Base-by-base conservation (phyloP, 2,113 vertebrate species). In the Vulpes vulpes region DNA sequence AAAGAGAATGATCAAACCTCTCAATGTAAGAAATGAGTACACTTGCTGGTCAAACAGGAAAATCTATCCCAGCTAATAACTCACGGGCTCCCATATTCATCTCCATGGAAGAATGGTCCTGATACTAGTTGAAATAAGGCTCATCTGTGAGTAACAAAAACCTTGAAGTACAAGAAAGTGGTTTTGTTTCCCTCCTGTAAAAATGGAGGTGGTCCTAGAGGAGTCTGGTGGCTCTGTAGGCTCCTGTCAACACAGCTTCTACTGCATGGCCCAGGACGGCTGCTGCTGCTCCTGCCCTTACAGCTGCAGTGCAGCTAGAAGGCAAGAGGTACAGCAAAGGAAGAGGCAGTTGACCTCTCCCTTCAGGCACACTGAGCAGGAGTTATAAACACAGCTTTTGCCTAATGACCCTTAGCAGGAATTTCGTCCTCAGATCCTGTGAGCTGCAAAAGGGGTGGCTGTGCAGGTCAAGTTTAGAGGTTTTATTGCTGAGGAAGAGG, bases 361-460 rank as follows among this genome's bases (percentile, higher is more conserved):
- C 23, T 76, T 95, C n/a, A 71, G 69, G 14, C n/a, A 55, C 27
- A 43, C 11, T 80, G 65, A 49, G 6, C 43, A 80, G 59, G 67
- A 95, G 76, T 88, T 90, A 53, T 81, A 86, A 93, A 71, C 57
- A 11, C 15, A 83, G 11, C 20, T 86, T 82, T 96, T 65, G 38
- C 8, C 35, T 86, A 95, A 89, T 73, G 55, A 95, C 73, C 30
- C 78, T 92, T 73, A 55, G 35, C 27, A 79, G 82, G 79, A 91
- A 93, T 79, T 96, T 89, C 81, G 23, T 84, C 35, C 62, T 32
- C 67, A 30, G 30, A n/a, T 38, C 53, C 51, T 8, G 17, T 14
- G 79, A 87, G 35, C 86, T 89, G 32, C 74, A 94, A 96, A 65
- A 74, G 8, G 3, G 35, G 9, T 86, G 43, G 9, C 22, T 83